Evolutionary conservation across 2,113 vertebrate genomes (phyloP), one percentile per base, ranked within the genome.

Genomic region (Festucalex cinctus): DNA sequence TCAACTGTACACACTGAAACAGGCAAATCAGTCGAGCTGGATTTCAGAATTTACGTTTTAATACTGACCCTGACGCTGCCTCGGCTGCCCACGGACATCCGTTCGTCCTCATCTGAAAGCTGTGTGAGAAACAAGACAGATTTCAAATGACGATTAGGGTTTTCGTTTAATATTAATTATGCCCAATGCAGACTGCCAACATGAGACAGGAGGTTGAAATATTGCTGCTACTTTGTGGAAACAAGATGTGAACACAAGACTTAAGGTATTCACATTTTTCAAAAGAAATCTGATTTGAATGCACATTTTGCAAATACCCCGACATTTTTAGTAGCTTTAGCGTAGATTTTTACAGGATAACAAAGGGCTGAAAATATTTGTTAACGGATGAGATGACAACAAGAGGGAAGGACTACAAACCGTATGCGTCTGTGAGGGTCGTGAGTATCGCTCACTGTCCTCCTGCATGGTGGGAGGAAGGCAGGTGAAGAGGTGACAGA

Each of bases 61-160:
- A 76, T 92, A 98, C 95, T 94, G 88, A 98, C 97, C 96, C 93
- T 89, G 72, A 93, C 84, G 71, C 94, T 97, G 87, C 94, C 92
- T 13, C 93, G 93, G 86, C 95, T 96, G 70, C 94, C 94, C 86
- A 95, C 93, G 19, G 95, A 97, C 91, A 93, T 83, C 77, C 85
- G 92, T 74, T 99, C 97, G 57, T 99, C 97, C 60, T 97, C 95
- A 57, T 98, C 97, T 5, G 95, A 96, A 56, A 92, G 92, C 97
- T 99, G 89, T 8, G 69, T 46, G 79, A 79, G 75, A 92, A 82
- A 89, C 75, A 76, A 78, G 67, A 44, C 26, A 48, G 49, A 78
- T 39, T 26, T 81, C 48, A 75, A 73, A 20, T 39, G 66, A 41
- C 39, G 12, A 14, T 86, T 76, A 82, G 76, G 20, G 32, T 22